These are phyloP conservation scores for Drosophila ogumai DNA, from an alignment of 1,140 invertebrate species.

Conservation along the genomic window DNA sequence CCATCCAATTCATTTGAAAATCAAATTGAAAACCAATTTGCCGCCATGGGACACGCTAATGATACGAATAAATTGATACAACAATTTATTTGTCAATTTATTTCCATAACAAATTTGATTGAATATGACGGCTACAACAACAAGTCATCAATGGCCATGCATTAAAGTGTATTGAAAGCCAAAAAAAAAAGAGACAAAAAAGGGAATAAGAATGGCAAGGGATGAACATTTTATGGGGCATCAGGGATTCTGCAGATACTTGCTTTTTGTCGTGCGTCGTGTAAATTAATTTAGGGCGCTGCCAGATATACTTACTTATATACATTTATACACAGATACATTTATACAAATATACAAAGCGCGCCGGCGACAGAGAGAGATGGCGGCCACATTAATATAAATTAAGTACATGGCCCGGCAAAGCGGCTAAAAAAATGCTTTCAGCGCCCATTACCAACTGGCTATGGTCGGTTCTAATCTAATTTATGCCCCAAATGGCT, in stretches of 20 bases:
- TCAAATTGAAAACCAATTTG: constrained; percentile 55
- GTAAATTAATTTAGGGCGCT: constrained; percentile 73
- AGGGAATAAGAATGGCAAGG: background rate
- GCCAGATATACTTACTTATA: constrained; percentile 22
- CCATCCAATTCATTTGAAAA: constrained; percentile 42
- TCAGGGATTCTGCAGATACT: constrained; percentile 58
- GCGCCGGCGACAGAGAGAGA: constrained; percentile 4
- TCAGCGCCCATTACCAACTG: constrained; percentile 57
- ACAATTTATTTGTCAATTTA: constrained; percentile 74
- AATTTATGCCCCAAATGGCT: constrained; percentile 70
- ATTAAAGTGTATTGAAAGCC: constrained; percentile 20
- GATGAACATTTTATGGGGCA: constrained; percentile 63
- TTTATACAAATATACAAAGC: constrained; percentile 18
- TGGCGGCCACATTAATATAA: constrained; percentile 76
- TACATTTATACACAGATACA: background rate
- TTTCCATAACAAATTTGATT: constrained; percentile 77
- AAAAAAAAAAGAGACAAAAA: constrained; percentile 1
- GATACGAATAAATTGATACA: constrained; percentile 52
- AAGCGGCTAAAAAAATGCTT: constrained; percentile 63
- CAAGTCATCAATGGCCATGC: constrained; percentile 31
- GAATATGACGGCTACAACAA: constrained; percentile 54
- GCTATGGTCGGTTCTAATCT: constrained; percentile 65
- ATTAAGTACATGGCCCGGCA: constrained; percentile 68
- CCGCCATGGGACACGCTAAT: constrained; percentile 26
- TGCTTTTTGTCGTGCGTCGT: constrained; percentile 40